These are phyloP conservation scores for Cabera pusaria DNA, from an alignment of 2,888 invertebrate species.

Conservation along the genomic window DNA sequence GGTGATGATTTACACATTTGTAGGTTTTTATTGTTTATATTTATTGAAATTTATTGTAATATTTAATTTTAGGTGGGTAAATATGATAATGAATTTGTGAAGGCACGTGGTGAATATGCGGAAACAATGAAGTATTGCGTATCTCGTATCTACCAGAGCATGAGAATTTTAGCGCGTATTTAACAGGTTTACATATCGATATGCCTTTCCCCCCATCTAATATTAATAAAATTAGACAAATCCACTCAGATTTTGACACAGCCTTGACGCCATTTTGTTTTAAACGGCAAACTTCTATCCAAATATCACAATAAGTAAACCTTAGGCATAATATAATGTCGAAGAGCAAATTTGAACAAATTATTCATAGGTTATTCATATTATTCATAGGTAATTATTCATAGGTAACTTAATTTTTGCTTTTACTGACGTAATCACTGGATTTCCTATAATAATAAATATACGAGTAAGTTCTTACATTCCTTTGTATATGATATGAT, in stretches of 20 bases:
- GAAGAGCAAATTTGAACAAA: too few relatives aligned
- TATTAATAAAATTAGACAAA: constrained; percentile 1
- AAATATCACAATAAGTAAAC: constrained; percentile 75
- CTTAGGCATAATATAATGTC: constrained; percentile 53
- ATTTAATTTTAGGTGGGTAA: constrained; percentile 6
- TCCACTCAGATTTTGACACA: constrained; percentile 51
- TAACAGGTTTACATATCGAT: constrained; percentile 47
- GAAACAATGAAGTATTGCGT: background rate
- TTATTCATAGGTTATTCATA: too few relatives aligned
- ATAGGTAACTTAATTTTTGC: too few relatives aligned
- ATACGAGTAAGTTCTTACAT: too few relatives aligned
- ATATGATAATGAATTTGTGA: constrained; percentile 28
- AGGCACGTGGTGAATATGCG: constrained; percentile 45
- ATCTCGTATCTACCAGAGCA: constrained; percentile 31
- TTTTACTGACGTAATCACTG: too few relatives aligned
- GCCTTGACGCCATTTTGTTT: constrained; percentile 39
- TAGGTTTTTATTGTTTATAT: too few relatives aligned
- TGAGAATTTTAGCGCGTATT: constrained; percentile 39
- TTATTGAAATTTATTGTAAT: background rate
- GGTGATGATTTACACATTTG: too few relatives aligned
- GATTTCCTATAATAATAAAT: too few relatives aligned
- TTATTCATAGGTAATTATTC: too few relatives aligned
- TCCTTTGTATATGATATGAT: too few relatives aligned
- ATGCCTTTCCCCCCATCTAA: constrained; percentile 26
- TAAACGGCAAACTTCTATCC: constrained; percentile 41